Conservation (phyloP, 2,888 invertebrate genomes). For the Temnothorax unifasciatus region DNA sequence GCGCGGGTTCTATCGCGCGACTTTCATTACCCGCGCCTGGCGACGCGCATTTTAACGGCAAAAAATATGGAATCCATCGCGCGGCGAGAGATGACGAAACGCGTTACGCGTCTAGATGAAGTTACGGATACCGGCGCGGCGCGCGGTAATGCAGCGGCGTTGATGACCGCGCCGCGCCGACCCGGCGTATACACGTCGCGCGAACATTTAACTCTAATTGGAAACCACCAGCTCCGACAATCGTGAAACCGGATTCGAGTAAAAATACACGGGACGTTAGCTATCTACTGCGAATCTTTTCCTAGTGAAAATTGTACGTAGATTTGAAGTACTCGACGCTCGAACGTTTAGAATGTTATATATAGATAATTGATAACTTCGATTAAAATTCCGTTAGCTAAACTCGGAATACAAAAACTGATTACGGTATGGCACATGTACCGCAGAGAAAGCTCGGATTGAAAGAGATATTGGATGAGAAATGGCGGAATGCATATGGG, state of each 20-base stretch:
- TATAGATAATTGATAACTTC: no score
- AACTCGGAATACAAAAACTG: not conserved
- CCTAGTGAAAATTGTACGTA: not conserved
- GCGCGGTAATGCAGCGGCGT: constrained; percentile 22
- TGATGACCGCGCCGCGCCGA: constrained; percentile 2
- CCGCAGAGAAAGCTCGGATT: not conserved
- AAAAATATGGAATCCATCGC: constrained; percentile 50
- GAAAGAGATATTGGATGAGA: not conserved
- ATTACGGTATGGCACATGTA: not conserved
- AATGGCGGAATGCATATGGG: not conserved
- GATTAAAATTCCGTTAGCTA: not conserved
- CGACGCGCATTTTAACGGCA: constrained; percentile 53
- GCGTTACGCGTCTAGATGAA: constrained; percentile 38
- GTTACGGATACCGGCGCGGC: constrained; percentile 33
- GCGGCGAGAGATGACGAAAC: constrained; percentile 39
- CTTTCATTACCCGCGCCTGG: constrained; percentile 56
- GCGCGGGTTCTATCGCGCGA: constrained; percentile 51
- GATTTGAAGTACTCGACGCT: not conserved
- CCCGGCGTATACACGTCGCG: not conserved
- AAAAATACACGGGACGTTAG: not conserved
- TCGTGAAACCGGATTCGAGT: constrained; percentile 14
- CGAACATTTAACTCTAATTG: constrained; percentile 38
- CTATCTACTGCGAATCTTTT: not conserved
- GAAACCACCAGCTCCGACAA: constrained; percentile 12
- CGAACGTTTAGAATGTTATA: no score